Evolutionary conservation across 1,140 invertebrate species (phyloP).

Genomic region (Kradibia gibbosae): DNA sequence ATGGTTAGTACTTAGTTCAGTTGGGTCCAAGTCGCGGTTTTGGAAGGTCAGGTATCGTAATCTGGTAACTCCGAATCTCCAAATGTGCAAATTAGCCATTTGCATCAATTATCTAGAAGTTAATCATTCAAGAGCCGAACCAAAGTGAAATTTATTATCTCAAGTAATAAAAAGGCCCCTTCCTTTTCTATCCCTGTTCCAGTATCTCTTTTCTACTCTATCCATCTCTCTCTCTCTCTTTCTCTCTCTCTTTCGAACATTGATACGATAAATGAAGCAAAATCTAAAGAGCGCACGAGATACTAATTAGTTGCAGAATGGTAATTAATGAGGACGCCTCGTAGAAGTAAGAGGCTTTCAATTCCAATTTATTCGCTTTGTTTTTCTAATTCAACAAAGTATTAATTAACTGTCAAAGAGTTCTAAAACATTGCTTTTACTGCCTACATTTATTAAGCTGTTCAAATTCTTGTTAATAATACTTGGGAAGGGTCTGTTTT

Average conservation of each 20-base stretch:
- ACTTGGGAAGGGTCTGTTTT: not conserved
- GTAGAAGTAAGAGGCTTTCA: not conserved
- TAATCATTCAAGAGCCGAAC: not conserved
- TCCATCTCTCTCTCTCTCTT: conserved; percentile 1
- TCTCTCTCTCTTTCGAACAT: not conserved
- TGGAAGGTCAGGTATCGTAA: not conserved
- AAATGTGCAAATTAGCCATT: not conserved
- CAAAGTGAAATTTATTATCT: conserved; percentile 33
- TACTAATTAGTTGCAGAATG: not conserved
- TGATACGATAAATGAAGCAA: too few species aligned
- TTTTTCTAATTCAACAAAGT: not conserved
- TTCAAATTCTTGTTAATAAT: not conserved
- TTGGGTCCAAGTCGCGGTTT: not conserved
- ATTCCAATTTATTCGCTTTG: not conserved
- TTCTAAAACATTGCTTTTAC: not conserved
- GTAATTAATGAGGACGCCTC: not conserved
- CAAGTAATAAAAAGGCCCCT: not conserved
- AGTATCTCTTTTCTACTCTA: not conserved
- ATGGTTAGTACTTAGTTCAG: not conserved
- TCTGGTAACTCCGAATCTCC: too few species aligned
- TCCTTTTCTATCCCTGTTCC: not conserved
- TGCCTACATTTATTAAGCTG: not conserved
- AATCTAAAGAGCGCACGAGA: conserved; percentile 12
- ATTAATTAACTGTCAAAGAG: not conserved
- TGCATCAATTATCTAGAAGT: conserved; percentile 23